phyloP scores from a whole-genome alignment of 1,140 invertebrate genomes.

The Pogonomyrmex californicus region DNA sequence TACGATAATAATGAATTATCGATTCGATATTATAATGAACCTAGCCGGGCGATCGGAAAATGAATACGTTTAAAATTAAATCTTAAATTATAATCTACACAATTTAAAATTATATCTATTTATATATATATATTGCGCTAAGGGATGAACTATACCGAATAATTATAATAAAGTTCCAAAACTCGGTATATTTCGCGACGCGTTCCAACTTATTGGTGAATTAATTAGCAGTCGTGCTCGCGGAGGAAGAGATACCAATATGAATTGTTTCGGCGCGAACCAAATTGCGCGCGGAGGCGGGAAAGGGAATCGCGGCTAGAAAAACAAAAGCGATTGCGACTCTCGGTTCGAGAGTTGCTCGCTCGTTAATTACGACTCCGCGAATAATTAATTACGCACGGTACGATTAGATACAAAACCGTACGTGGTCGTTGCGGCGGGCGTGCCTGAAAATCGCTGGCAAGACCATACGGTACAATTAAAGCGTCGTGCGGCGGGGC shows the following conservation, averaged over 20 bases:
- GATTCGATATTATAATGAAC: constrained; percentile 15
- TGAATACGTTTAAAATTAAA: neutral
- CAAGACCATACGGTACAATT: constrained; percentile 45
- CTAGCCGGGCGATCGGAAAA: neutral
- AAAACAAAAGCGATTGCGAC: constrained; percentile 53
- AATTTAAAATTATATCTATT: constrained; percentile 14
- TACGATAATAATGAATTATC: constrained; percentile 52
- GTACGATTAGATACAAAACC: constrained; percentile 58
- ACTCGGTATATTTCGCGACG: neutral
- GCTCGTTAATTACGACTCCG: constrained; percentile 41
- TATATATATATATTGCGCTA: neutral
- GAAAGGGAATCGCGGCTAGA: neutral
- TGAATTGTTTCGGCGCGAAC: neutral
- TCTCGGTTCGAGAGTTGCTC: constrained; percentile 3
- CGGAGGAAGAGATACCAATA: neutral
- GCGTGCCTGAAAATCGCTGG: constrained; percentile 52
- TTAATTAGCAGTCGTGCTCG: neutral
- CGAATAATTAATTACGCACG: constrained; percentile 58
- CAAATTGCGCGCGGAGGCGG: neutral
- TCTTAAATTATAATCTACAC: neutral
- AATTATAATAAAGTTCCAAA: neutral
- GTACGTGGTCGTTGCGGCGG: constrained; percentile 48
- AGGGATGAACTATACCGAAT: neutral
- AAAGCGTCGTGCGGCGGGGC: constrained; percentile 31
- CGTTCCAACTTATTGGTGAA: neutral